These are phyloP conservation scores for Belonocnema kinseyi DNA, from an alignment of 1,140 invertebrate genomes.

Conservation along the genomic window DNA sequence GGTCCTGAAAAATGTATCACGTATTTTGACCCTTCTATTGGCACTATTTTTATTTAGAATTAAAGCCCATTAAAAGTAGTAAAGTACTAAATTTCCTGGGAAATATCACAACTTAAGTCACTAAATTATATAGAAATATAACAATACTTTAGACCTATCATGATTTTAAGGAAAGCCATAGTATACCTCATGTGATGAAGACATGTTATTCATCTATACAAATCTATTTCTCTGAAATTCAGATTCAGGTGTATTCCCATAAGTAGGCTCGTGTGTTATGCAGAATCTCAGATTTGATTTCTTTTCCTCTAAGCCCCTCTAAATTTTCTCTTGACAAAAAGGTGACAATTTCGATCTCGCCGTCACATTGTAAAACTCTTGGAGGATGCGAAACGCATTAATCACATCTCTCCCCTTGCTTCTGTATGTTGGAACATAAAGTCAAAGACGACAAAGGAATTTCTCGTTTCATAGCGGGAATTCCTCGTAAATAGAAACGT, in stretches of 20 bases:
- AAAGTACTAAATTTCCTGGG: too few relatives aligned
- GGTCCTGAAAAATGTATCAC: too few relatives aligned
- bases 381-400: constrained; percentile 18
- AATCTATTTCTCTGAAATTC: background rate
- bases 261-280: constrained; percentile 21
- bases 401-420: constrained; percentile 15
- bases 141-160: background rate
- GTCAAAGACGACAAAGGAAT: constrained; percentile 27
- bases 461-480: constrained; percentile 30
- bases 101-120: too few relatives aligned
- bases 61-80: too few relatives aligned
- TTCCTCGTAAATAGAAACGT: constrained; percentile 30
- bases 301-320: constrained; percentile 1
- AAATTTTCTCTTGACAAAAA: constrained; percentile 17
- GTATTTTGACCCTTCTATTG: too few relatives aligned
- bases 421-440: constrained; percentile 25
- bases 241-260: constrained; percentile 21
- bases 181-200: constrained; percentile 5
- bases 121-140: too few relatives aligned
- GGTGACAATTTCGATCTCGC: constrained; percentile 18
- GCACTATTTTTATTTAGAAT: too few relatives aligned
- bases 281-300: constrained; percentile 16
- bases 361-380: constrained; percentile 21
- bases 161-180: constrained; percentile 8
- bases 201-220: background rate